phyloP scores from a whole-genome alignment of 2,113 vertebrate genomes.

The Electrona antarctica region DNA sequence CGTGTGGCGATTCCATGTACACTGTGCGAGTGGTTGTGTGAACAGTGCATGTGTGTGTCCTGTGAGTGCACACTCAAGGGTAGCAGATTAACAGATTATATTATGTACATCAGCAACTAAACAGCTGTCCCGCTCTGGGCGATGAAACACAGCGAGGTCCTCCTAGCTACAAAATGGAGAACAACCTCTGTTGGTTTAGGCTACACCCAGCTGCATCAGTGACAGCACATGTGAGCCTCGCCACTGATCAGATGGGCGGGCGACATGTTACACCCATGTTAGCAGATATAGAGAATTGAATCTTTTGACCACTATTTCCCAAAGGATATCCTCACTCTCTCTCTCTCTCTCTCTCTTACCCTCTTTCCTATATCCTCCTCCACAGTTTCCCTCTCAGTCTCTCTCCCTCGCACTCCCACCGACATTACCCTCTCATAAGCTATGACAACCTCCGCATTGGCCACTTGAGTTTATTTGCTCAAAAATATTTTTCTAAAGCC shows the following conservation, averaged over 20 bases:
- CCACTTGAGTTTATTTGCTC: too few relatives aligned
- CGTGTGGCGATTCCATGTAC: not conserved
- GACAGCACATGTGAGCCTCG: conserved; percentile 19
- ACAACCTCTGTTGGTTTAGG: conserved; percentile 33
- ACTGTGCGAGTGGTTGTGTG: not conserved
- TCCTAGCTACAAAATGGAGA: conserved; percentile 27
- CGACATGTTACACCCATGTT: not conserved
- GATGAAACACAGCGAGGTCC: conserved; percentile 31
- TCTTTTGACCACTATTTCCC: too few relatives aligned
- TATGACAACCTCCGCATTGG: too few relatives aligned
- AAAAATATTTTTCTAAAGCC: too few relatives aligned
- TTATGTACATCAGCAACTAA: conserved; percentile 6
- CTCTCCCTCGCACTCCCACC: too few relatives aligned
- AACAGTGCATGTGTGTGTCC: not conserved
- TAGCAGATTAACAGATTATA: conserved; percentile 11
- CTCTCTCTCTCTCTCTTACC: too few relatives aligned
- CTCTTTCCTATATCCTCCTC: too few relatives aligned
- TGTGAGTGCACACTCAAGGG: conserved; percentile 4
- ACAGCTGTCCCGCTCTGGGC: conserved; percentile 19
- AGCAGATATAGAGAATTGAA: not conserved
- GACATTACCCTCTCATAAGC: too few relatives aligned
- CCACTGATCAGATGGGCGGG: conserved; percentile 24
- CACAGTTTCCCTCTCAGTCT: too few relatives aligned
- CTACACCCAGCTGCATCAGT: conserved; percentile 24
- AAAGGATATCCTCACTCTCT: too few relatives aligned